Percentiles rank a stretch among this genome's conserved stretches.
These are phyloP conservation scores for Nestor notabilis DNA, from an alignment of 2,113 vertebrate species.

Conservation along the genomic window DNA sequence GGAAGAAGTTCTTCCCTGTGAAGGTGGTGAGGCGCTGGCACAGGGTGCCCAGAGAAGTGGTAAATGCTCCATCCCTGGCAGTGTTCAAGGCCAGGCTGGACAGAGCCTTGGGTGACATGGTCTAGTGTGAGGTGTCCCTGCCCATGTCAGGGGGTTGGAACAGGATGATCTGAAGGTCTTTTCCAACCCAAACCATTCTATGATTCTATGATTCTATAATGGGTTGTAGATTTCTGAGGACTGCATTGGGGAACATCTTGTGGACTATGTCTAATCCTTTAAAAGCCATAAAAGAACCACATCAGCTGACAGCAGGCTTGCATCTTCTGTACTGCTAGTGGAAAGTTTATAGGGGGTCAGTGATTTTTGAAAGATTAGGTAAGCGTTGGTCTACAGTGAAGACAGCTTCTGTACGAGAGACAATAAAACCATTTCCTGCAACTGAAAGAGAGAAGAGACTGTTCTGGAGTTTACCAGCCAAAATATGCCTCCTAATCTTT, in stretches of 20 bases:
- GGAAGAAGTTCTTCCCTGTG: not conserved
- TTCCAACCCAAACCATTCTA: not conserved
- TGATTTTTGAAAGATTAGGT: accelerated
- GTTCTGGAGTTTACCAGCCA: not conserved
- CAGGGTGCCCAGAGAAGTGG: not conserved
- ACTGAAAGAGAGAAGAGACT: not conserved
- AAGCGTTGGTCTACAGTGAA: not conserved
- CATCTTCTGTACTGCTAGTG: not conserved
- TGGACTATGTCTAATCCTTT: not conserved
- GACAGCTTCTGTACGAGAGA: not conserved
- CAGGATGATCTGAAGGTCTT: not conserved
- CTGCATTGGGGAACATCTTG: not conserved
- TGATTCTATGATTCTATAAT: not conserved
- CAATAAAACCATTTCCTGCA: not conserved
- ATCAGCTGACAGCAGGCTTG: not conserved
- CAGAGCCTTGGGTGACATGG: not conserved
- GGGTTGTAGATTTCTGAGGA: not conserved
- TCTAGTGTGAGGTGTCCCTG: not conserved
- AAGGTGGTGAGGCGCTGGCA: not conserved
- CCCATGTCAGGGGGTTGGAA: not conserved
- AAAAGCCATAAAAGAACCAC: not conserved
- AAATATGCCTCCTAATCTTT: not conserved
- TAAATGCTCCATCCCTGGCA: not conserved
- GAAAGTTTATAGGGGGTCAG: not conserved
- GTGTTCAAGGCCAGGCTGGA: not conserved